Evolutionary conservation across 2,113 vertebrate species (phyloP).

Genomic region (Cololabis saira): DNA sequence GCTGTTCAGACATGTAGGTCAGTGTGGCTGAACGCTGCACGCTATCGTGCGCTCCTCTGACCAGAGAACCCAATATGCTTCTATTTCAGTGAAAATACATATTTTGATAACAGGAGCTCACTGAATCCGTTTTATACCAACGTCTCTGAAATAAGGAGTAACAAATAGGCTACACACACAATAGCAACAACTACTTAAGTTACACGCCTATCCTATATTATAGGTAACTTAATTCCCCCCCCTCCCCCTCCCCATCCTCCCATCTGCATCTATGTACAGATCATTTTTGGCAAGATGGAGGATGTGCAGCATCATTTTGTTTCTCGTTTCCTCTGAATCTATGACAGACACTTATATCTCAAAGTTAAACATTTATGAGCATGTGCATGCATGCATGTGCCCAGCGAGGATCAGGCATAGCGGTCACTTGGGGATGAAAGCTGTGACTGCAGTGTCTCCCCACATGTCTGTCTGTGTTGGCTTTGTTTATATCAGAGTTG

Average conservation of each 20-base stretch:
- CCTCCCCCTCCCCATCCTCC: background rate
- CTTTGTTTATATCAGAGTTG: conserved; percentile 48
- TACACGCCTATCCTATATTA: background rate
- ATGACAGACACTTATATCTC: conserved; percentile 25
- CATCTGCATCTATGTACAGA: conserved; percentile 56
- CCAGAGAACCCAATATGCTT: conserved; percentile 45
- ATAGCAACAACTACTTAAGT: background rate
- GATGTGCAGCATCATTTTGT: conserved; percentile 67
- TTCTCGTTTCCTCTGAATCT: conserved; percentile 43
- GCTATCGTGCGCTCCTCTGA: conserved; percentile 62
- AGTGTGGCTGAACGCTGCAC: conserved; percentile 72
- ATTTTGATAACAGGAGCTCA: background rate
- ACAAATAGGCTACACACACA: background rate
- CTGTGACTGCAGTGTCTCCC: conserved; percentile 32
- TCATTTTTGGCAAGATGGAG: conserved; percentile 62
- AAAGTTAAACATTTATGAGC: background rate
- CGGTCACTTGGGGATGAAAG: conserved; percentile 41
- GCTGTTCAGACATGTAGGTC: conserved; percentile 82
- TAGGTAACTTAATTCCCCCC: conserved; percentile 4
- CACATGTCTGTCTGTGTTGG: conserved; percentile 47
- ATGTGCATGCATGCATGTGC: background rate
- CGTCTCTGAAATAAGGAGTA: background rate
- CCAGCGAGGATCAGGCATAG: conserved; percentile 16
- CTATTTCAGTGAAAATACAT: conserved; percentile 4
- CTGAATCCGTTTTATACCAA: background rate